Base-by-base conservation (phyloP, 2,797 vertebrate species). In the Taeniopygia guttata region DNA sequence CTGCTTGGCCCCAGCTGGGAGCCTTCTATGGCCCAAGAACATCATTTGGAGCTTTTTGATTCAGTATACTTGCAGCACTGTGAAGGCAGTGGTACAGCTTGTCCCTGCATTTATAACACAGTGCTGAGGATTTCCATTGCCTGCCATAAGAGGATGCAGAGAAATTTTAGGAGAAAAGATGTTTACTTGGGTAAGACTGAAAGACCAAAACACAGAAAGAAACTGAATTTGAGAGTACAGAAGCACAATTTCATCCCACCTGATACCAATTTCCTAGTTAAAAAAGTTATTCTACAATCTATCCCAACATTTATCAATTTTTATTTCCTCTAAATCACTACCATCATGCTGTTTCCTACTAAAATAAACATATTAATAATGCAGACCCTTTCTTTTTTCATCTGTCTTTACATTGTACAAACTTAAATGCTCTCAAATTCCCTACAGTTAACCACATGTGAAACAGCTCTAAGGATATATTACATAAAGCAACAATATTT, bases 81-180 rank as follows among this genome's bases (percentile, higher is more conserved):
- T 7, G 42, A 75, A 81, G 51, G 12, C 15, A 34, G 38, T 4
- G 5, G 11, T 30, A 18, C 26, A 64, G 13, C 34, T 54, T 72
- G 7, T 45, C 54, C 20, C 7, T 15, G 14, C 7, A 32, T 36
- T 46, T 42, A 3, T 17, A 70, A 62, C 27, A 56, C 4, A 10
- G 14, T 2, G 27, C 55, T 62, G n/a, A 80, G 20, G 15, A 62
- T 9, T 63, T n/a, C 23, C 30, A 34, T 0, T 34, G 30, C 14
- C 29, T 8, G 16, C 22, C 17, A 0, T 27, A 59, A 62, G 16
- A 21, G 43, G 16, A 73, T 1, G 8, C 0, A 0, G 17, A 51
- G 29, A 80, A 76, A 84, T 58, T 48, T 79, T 36, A 73, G 34
- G 27, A 45, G 17, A 87, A 29, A 77, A 56, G 15, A 42, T 11